Conservation (phyloP, 2,113 vertebrate genomes). For the Ctenomys sociabilis region DNA sequence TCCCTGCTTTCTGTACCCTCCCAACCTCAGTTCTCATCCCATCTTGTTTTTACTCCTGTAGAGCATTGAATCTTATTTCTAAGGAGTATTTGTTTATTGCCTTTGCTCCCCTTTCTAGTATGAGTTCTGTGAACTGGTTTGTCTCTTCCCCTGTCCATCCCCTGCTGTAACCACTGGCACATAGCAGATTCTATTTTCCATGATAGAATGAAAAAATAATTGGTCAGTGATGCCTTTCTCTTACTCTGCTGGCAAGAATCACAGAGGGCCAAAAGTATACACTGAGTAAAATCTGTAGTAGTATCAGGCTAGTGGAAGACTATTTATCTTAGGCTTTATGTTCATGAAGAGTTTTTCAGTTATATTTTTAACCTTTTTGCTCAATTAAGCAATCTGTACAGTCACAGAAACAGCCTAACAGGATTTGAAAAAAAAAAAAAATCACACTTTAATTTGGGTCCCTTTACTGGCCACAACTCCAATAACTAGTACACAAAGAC, state of each 20-base stretch:
- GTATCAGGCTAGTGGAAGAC: background rate
- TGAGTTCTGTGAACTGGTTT: background rate
- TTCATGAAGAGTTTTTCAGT: slow-evolving; percentile 5
- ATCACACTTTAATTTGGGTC: background rate
- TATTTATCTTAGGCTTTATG: background rate
- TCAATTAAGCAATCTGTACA: background rate
- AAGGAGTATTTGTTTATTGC: background rate
- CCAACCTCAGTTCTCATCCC: background rate
- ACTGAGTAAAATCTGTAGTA: background rate
- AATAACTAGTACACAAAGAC: background rate
- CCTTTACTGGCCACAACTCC: background rate
- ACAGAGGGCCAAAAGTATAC: background rate
- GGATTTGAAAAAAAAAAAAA: background rate
- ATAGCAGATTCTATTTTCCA: background rate
- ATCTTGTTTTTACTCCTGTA: background rate
- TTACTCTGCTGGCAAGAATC: slow-evolving; percentile 36
- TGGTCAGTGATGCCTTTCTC: background rate
- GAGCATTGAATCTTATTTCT: background rate
- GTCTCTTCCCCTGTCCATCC: background rate
- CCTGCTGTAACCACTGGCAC: background rate
- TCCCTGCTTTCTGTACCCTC: background rate
- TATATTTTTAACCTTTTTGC: slow-evolving; percentile 21
- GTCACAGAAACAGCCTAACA: background rate
- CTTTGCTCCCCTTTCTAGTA: background rate
- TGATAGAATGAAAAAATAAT: slow-evolving; percentile 25